phyloP scores from a whole-genome alignment of 2,888 invertebrate genomes.

The Bhutanitis thaidina region DNA sequence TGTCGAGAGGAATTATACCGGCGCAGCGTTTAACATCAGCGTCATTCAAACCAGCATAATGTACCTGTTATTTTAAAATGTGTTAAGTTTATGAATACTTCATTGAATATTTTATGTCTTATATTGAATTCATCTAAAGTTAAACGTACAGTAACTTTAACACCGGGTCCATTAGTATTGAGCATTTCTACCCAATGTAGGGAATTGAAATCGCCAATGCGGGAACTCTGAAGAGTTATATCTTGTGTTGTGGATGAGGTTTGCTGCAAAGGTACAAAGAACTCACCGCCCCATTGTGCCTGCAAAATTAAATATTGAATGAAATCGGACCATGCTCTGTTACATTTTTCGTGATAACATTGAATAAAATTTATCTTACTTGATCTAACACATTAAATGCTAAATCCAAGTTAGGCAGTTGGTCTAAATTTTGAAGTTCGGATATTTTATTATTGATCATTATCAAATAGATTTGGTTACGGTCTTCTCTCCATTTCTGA shows the following conservation, averaged over 20 bases:
- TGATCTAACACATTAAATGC: constrained; percentile 35
- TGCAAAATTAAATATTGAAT: constrained; percentile 22
- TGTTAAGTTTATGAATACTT: background rate
- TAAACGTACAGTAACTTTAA: constrained; percentile 41
- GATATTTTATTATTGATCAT: constrained; percentile 36
- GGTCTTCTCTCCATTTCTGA: constrained; percentile 34
- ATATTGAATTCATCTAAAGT: background rate
- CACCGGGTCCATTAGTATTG: constrained; percentile 26
- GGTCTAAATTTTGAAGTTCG: constrained; percentile 31
- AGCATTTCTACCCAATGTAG: constrained; percentile 42
- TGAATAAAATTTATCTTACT: constrained; percentile 28
- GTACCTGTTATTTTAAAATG: constrained; percentile 21
- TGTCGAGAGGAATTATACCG: constrained; percentile 27
- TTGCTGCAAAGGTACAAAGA: constrained; percentile 31
- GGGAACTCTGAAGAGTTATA: constrained; percentile 29
- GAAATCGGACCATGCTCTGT: background rate
- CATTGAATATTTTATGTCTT: no score
- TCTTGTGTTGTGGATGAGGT: constrained; percentile 11
- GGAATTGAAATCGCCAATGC: constrained; percentile 38
- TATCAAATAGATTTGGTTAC: constrained; percentile 38
- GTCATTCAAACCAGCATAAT: constrained; percentile 29
- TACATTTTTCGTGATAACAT: no score
- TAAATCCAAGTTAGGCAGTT: constrained; percentile 41
- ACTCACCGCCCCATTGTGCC: constrained; percentile 41
- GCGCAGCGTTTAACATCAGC: constrained; percentile 39